Conservation (phyloP, 2,797 vertebrate species). For the Phaenicophaeus curvirostris region DNA sequence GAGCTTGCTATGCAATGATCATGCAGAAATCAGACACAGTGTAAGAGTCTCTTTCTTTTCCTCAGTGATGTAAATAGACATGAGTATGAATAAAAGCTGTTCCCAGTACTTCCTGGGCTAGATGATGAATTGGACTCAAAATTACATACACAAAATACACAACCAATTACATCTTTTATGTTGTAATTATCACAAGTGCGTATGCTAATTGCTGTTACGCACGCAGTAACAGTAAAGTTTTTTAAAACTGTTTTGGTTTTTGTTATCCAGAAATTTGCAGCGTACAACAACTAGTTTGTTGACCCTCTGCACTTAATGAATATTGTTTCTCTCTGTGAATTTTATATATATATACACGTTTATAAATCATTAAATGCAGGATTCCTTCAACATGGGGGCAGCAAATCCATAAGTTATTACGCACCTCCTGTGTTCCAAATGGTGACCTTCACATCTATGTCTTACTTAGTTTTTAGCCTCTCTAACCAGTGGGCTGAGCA, state of each 20-base stretch:
- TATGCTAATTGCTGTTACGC: conserved; percentile 3
- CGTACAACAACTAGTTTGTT: neutral
- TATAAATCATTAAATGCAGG: neutral
- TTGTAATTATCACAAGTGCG: neutral
- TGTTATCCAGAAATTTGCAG: neutral
- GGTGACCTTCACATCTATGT: neutral
- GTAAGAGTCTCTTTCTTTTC: neutral
- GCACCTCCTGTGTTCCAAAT: neutral
- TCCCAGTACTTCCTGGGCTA: neutral
- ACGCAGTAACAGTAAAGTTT: neutral
- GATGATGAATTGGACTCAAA: neutral
- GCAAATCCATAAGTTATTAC: neutral
- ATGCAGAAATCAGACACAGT: neutral
- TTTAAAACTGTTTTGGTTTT: neutral
- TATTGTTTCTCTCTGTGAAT: neutral
- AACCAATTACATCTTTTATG: neutral
- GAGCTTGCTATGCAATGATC: neutral
- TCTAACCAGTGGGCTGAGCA: neutral
- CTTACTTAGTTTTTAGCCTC: neutral
- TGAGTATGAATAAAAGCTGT: neutral
- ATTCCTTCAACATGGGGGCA: neutral
- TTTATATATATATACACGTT: neutral
- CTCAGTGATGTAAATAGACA: neutral
- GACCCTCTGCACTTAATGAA: neutral
- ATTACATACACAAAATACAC: conserved; percentile 5